phyloP scores from a whole-genome alignment of 2,888 invertebrate species.

The Sesamia inferens region DNA sequence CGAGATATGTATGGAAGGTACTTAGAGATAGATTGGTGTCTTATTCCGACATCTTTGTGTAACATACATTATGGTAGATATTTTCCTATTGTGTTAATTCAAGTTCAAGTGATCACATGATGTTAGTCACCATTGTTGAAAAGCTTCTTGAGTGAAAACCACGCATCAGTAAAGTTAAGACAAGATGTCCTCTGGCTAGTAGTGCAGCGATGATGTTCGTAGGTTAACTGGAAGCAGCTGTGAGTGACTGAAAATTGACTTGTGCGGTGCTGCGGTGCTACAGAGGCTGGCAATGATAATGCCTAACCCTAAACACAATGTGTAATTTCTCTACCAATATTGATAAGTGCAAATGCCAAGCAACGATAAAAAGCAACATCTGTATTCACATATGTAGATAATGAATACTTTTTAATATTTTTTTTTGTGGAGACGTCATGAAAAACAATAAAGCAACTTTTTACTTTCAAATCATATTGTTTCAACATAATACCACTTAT shows the following conservation, averaged over 20 bases:
- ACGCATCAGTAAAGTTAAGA: too few relatives aligned
- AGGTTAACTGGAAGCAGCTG: too few relatives aligned
- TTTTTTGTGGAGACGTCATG: not conserved
- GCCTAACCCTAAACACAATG: not conserved
- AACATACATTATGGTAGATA: not conserved
- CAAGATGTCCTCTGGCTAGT: too few relatives aligned
- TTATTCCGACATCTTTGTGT: not conserved
- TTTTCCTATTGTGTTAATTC: not conserved
- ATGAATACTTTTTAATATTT: not conserved
- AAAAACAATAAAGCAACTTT: not conserved
- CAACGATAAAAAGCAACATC: not conserved
- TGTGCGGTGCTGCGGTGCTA: too few relatives aligned
- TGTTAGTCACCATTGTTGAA: too few relatives aligned
- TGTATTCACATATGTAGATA: not conserved
- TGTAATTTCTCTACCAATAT: not conserved
- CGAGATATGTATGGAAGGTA: not conserved
- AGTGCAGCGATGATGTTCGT: too few relatives aligned
- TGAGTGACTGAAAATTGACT: too few relatives aligned
- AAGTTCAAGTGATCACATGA: not conserved
- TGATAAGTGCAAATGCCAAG: not conserved
- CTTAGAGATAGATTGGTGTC: not conserved
- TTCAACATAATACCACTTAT: conserved; percentile 26
- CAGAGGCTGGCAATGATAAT: too few relatives aligned
- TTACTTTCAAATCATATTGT: not conserved
- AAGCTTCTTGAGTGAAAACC: too few relatives aligned